Evolutionary conservation across 2,113 vertebrate species (phyloP), one percentile per base, ranked within the genome.

Genomic region (Ptilonorhynchus violaceus): DNA sequence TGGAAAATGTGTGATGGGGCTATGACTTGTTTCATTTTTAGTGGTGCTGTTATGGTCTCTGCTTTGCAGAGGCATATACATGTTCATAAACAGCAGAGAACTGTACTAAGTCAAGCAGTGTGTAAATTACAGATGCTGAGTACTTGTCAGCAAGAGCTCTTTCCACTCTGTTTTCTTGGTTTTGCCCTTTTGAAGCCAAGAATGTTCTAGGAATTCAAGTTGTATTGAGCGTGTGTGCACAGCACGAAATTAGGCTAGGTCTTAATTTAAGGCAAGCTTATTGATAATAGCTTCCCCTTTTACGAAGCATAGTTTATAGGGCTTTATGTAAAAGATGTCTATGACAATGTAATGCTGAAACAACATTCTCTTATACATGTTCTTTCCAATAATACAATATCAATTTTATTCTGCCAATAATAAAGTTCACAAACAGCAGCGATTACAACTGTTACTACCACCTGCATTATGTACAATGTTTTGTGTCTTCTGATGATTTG

Each of bases 1-100:
- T 42, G 19, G n/a, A 23, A 63, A 81, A 50, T 55, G 16, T 59
- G 5, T 25, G 18, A 27, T 0, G 0, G 12, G 37, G 7, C 35
- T 85, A 9, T 13, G 10, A 13, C 24, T 78, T 1, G 5, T 47
- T 23, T 81, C 4, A 70, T 33, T 73, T 58, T 25, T 81, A 10
- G 33, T 28, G 13, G 35, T 88, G 25, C 37, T 70, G 3, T 66
- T 85, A 15, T 0, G 2, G 24, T n/a, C 64, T 80, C 33, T 72
- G 39, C 70, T 92, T 82, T 82, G 56, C 22, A 44, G 56, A 52
- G 56, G 35, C 28, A 16, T 33, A 6, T 5, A 4, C 0, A 0
- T 73, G 42, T 12, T 88, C 46, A 33, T 74, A 27, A 90, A 33
- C 0, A 3, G 33, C 35, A 52, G 52, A 64, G 58, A 52, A 9